Evolutionary conservation across 2,888 invertebrate genomes (phyloP).

Genomic region (Hirtodrosophila trivittata): DNA sequence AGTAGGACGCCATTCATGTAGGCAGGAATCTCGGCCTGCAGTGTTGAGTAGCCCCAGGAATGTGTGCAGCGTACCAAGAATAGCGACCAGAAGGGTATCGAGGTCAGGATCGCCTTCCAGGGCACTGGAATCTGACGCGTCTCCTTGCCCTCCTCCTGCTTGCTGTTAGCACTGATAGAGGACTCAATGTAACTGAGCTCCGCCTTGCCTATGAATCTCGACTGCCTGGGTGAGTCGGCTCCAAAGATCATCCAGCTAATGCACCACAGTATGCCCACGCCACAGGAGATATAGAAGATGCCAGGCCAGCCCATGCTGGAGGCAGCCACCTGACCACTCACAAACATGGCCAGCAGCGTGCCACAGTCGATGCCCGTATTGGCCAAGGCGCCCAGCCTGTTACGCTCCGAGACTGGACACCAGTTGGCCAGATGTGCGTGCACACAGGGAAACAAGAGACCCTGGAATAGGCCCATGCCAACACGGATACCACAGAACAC

Average conservation of each 20-base stretch:
- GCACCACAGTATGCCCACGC: constrained; percentile 85
- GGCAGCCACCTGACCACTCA: constrained; percentile 87
- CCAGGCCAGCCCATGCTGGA: constrained; percentile 88
- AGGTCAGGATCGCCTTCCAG: constrained; percentile 87
- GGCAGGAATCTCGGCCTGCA: constrained; percentile 88
- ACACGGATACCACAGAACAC: constrained; percentile 87
- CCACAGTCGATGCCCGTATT: constrained; percentile 88
- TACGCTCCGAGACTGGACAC: constrained; percentile 87
- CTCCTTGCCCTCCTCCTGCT: constrained; percentile 13
- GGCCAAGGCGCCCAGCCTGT: constrained; percentile 85
- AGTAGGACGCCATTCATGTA: constrained; percentile 87
- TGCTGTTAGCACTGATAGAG: constrained; percentile 75
- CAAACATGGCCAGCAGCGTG: constrained; percentile 87
- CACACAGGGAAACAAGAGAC: constrained; percentile 87
- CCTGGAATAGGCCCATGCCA: constrained; percentile 88
- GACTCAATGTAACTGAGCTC: constrained; percentile 87
- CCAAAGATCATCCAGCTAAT: constrained; percentile 85
- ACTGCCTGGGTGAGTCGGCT: constrained; percentile 86
- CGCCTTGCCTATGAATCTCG: constrained; percentile 85
- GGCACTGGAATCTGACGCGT: constrained; percentile 84
- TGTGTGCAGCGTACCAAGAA: constrained; percentile 87
- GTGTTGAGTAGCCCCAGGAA: constrained; percentile 89
- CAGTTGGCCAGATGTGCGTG: constrained; percentile 88
- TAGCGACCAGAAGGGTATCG: constrained; percentile 86
- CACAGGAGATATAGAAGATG: constrained; percentile 87